These are phyloP conservation scores for Hypotaenidia okinawae DNA, from an alignment of 2,797 vertebrate species.

Conservation along the genomic window DNA sequence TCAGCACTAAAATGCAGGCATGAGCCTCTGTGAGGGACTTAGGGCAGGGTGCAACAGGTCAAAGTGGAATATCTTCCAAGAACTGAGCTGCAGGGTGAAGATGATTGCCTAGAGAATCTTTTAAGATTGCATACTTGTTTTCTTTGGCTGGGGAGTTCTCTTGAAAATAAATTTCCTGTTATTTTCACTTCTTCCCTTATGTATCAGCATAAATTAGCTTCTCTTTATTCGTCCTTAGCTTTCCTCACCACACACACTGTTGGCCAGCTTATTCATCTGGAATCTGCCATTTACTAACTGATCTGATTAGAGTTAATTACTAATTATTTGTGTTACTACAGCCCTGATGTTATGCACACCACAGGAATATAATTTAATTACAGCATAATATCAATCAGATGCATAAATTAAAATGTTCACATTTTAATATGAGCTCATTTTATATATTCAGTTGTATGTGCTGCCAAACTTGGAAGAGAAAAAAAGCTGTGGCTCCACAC, in stretches of 20 bases:
- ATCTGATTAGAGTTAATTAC: constrained; percentile 71
- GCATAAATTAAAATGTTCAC: constrained; percentile 32
- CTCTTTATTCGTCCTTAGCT: not conserved
- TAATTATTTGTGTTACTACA: constrained; percentile 67
- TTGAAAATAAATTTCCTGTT: not conserved
- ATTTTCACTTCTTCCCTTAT: not conserved
- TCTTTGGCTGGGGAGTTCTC: not conserved
- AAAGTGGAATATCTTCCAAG: not conserved
- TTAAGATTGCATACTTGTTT: not conserved
- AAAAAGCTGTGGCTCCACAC: not conserved
- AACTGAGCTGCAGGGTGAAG: not conserved
- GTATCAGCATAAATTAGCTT: not conserved
- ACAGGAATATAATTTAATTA: constrained; percentile 72
- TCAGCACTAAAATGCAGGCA: not conserved
- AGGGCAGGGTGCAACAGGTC: not conserved
- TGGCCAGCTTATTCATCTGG: constrained; percentile 37
- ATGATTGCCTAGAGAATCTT: not conserved
- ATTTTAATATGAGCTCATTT: not conserved
- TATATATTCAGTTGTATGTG: not conserved
- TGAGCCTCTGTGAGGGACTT: not conserved
- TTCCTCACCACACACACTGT: not conserved
- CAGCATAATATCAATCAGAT: constrained; percentile 48
- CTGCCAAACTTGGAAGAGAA: not conserved
- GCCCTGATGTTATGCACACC: constrained; percentile 44
- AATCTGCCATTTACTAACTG: constrained; percentile 64